Evolutionary conservation across 2,888 invertebrate genomes (phyloP).

Genomic region (Platycheirus albimanus): DNA sequence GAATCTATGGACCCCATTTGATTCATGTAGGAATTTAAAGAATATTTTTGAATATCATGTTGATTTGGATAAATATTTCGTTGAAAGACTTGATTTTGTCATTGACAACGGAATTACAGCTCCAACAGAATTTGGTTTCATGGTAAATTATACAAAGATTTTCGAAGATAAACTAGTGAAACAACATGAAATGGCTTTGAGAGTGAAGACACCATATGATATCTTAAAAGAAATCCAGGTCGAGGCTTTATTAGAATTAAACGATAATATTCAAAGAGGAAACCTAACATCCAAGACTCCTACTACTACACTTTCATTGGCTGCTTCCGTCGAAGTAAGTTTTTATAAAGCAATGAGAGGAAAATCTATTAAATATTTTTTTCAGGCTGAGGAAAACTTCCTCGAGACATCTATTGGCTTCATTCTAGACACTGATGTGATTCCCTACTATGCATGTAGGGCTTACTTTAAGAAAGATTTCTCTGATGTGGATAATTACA

Average conservation of each 20-base stretch:
- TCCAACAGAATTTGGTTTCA: constrained; percentile 81
- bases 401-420: constrained; percentile 86
- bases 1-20: constrained; percentile 84
- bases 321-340: constrained; percentile 84
- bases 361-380: background rate
- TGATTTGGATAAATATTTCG: constrained; percentile 82
- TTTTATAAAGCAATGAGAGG: background rate
- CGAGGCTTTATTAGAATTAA: constrained; percentile 82
- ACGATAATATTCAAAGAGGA: constrained; percentile 84
- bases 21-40: constrained; percentile 82
- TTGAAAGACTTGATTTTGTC: constrained; percentile 83
- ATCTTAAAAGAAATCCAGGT: constrained; percentile 83
- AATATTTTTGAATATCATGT: constrained; percentile 84
- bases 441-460: constrained; percentile 87
- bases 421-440: constrained; percentile 86
- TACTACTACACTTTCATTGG: constrained; percentile 83
- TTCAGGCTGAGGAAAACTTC: constrained; percentile 85
- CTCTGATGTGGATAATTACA: constrained; percentile 85
- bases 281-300: constrained; percentile 84
- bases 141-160: constrained; percentile 83
- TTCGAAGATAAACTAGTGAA: constrained; percentile 81
- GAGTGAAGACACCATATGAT: constrained; percentile 84
- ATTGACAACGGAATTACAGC: constrained; percentile 82
- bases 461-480: constrained; percentile 88
- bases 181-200: constrained; percentile 83